These are phyloP conservation scores for Nomada fabriciana DNA, from an alignment of 2,888 invertebrate genomes.

Conservation along the genomic window DNA sequence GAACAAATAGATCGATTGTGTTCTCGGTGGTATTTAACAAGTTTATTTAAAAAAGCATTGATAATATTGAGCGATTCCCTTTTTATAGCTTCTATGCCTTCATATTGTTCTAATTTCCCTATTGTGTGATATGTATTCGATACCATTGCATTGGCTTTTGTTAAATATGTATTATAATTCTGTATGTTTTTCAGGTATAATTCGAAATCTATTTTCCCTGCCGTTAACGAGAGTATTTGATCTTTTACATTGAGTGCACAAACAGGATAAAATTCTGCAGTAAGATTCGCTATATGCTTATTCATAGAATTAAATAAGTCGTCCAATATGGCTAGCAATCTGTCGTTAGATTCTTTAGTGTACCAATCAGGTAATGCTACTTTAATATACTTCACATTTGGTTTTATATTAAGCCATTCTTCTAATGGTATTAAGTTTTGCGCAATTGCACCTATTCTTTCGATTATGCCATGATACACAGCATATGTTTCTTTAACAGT, in stretches of 20 bases:
- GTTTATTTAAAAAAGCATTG: slow-evolving; percentile 70
- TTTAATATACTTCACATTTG: slow-evolving; percentile 85
- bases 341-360: slow-evolving; percentile 73
- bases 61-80: slow-evolving; percentile 67
- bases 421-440: slow-evolving; percentile 87
- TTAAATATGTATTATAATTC: slow-evolving; percentile 72
- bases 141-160: slow-evolving; percentile 72
- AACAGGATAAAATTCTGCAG: slow-evolving; percentile 72
- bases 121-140: slow-evolving; percentile 74
- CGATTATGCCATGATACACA: slow-evolving; percentile 87
- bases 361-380: slow-evolving; percentile 87
- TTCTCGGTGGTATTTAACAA: slow-evolving; percentile 74
- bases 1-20: slow-evolving; percentile 81
- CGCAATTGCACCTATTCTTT: slow-evolving; percentile 86
- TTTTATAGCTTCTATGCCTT: slow-evolving; percentile 74
- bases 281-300: slow-evolving; percentile 66
- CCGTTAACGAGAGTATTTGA: slow-evolving; percentile 58
- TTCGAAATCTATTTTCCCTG: slow-evolving; percentile 67
- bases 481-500: slow-evolving; percentile 86
- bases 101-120: slow-evolving; percentile 75
- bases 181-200: slow-evolving; percentile 72
- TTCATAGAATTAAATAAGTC: slow-evolving; percentile 70
- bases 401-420: slow-evolving; percentile 84
- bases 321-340: slow-evolving; percentile 69
- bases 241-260: slow-evolving; percentile 62